phyloP scores from a whole-genome alignment of 2,888 invertebrate species.

The Nymphalis urticae region DNA sequence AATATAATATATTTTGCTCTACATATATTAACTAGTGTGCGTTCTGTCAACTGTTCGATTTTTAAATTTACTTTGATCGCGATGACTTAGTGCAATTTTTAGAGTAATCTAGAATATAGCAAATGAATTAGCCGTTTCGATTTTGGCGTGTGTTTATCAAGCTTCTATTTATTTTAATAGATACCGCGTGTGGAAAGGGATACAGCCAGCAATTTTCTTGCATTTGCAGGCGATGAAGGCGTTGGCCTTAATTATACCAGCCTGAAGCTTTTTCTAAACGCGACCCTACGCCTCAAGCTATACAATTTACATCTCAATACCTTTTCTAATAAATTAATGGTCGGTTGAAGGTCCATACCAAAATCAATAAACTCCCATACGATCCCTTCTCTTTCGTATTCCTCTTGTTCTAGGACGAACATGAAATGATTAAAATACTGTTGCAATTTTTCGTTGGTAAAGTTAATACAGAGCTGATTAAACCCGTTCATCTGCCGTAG shows the following conservation, averaged over 20 bases:
- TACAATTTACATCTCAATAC: conserved; percentile 76
- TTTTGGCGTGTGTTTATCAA: conserved; percentile 51
- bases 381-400: conserved; percentile 95
- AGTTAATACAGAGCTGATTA: conserved; percentile 98
- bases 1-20: conserved; percentile 16
- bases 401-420: conserved; percentile 97
- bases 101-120: conserved; percentile 36
- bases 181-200: conserved; percentile 39
- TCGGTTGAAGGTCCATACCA: conserved; percentile 95
- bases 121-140: conserved; percentile 45
- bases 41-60: conserved; percentile 34
- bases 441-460: conserved; percentile 96
- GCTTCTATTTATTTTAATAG: conserved; percentile 42
- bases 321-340: conserved; percentile 95
- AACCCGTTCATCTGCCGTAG: conserved; percentile 92
- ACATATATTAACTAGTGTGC: conserved; percentile 27
- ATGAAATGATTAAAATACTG: conserved; percentile 98
- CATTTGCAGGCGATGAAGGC: conserved; percentile 56
- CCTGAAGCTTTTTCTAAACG: conserved; percentile 63
- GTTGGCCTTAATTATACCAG: conserved; percentile 47
- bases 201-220: conserved; percentile 53
- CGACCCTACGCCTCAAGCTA: conserved; percentile 61
- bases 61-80: conserved; percentile 23
- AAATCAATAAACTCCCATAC: conserved; percentile 97
- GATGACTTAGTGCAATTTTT: conserved; percentile 44